Conservation (phyloP, 2,113 vertebrate species). For the Sebastes schlegelii region DNA sequence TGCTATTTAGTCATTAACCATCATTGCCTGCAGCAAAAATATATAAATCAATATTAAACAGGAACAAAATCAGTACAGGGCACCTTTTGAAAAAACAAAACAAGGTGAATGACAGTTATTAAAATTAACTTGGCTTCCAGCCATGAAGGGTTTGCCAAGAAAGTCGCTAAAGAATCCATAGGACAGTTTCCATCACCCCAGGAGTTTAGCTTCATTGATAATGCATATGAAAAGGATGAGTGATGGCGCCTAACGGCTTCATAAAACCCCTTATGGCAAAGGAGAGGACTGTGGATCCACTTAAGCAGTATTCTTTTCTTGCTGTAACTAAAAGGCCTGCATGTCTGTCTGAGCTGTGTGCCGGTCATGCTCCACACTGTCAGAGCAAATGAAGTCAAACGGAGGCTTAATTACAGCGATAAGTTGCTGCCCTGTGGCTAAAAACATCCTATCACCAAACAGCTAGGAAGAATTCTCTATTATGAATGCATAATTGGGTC, state of each 20-base stretch:
- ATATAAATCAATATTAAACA: conserved; percentile 62
- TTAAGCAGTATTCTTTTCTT: conserved; percentile 46
- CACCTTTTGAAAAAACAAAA: conserved; percentile 62
- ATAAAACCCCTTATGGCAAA: conserved; percentile 51
- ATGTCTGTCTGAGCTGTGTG: conserved; percentile 54
- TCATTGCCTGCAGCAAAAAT: conserved; percentile 37
- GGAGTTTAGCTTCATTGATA: conserved; percentile 70
- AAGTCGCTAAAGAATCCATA: conserved; percentile 63
- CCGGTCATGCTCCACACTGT: conserved; percentile 69
- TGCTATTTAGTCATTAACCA: conserved; percentile 15
- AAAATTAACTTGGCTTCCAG: conserved; percentile 70
- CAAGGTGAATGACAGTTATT: conserved; percentile 64
- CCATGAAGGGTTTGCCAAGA: conserved; percentile 63
- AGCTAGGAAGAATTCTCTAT: conserved; percentile 75
- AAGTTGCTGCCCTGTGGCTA: conserved; percentile 78
- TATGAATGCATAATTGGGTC: conserved; percentile 78
- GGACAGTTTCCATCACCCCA: conserved; percentile 65
- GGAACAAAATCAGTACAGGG: conserved; percentile 38
- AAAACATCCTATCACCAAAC: conserved; percentile 78
- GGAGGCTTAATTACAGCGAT: conserved; percentile 80
- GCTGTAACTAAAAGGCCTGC: conserved; percentile 29
- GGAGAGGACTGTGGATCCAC: conserved; percentile 34
- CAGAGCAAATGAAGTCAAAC: conserved; percentile 79
- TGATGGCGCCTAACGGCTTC: conserved; percentile 49
- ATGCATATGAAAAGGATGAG: conserved; percentile 67